Base-by-base conservation (phyloP, 2,888 invertebrate genomes). In the Sminthurides aquaticus region DNA sequence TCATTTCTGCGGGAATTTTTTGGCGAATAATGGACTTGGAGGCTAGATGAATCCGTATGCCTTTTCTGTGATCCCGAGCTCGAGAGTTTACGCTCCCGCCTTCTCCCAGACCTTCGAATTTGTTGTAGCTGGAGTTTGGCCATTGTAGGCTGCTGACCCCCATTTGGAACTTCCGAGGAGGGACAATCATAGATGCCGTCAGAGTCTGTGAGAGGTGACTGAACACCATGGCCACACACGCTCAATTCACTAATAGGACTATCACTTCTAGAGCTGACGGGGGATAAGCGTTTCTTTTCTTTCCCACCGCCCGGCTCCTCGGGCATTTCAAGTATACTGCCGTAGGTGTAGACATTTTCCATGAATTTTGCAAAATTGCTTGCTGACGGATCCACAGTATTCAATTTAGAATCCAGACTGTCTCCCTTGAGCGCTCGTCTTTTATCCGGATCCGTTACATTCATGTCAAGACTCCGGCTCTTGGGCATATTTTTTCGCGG, bases 141-240 rank as follows among this genome's bases (percentile, higher is more conserved):
- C 59, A 28, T 63, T 59, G 8, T 55, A 56, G 57, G 58, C 25
- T 62, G 54, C n/a, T 49, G 20, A 48, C 43, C 54, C 58, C 60
- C 62, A 29, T 64, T 64, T 1, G 72, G 74, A 3, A 76, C 76
- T 77, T 89, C 89, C 3, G 88, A 87, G 77, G 88, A 88, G 2
- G 88, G 87, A 76, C 87, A 88, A 78, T 90, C 89, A 77, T 89
- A 89, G 25, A 89, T 79, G 2, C 88, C 89, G 77, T 89, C 89
- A 0, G 89, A 89, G 78, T 89, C 89, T 18, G 89, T 88, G 75
- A 87, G 86, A 20, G 87, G 87, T 86, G 78, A 88, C 24, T 62
- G 67, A 1, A 69, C 49, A 20, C 69, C 67, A 26, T 48, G 29
- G 25, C 67, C 71, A 28, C 64, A 84, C 20, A 77, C 78, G 57